These are phyloP conservation scores for Drosophila nr. fundita DNA, from an alignment of 2,888 invertebrate species.

Conservation along the genomic window DNA sequence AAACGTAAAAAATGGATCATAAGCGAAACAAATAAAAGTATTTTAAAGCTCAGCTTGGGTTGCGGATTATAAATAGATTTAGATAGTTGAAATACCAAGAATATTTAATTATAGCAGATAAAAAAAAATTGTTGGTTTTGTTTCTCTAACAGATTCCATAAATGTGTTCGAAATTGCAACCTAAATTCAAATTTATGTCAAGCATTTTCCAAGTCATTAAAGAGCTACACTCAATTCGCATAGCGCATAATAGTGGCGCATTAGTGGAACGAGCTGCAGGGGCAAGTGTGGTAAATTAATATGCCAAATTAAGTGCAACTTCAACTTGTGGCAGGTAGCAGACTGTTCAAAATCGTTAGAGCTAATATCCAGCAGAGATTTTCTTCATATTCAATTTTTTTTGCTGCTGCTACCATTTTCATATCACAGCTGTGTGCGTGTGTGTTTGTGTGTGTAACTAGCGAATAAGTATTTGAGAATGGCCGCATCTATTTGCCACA, in stretches of 20 bases:
- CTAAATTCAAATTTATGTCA: not conserved
- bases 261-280: slow-evolving; percentile 30
- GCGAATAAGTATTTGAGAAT: slow-evolving; percentile 34
- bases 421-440: slow-evolving; percentile 17
- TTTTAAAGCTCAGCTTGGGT: not conserved
- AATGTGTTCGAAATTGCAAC: not conserved
- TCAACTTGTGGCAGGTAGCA: slow-evolving; percentile 48
- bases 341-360: slow-evolving; percentile 60
- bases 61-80: not conserved
- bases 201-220: slow-evolving; percentile 5
- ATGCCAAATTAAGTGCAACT: slow-evolving; percentile 63
- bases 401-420: slow-evolving; percentile 52
- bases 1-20: not conserved
- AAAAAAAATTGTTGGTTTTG: not conserved
- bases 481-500: slow-evolving; percentile 60
- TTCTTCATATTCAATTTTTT: slow-evolving; percentile 19
- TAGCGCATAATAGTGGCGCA: slow-evolving; percentile 36
- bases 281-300: slow-evolving; percentile 57
- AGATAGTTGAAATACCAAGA: not conserved
- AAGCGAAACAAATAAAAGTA: not conserved
- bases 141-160: not conserved
- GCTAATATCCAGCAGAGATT: slow-evolving; percentile 53
- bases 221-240: slow-evolving; percentile 17
- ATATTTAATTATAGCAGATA: not conserved
- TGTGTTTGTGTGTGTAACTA: slow-evolving; percentile 16